Percentiles rank a stretch among this genome's conserved stretches.
Conservation (phyloP, 1,140 invertebrate species). For the Drosophila pallidifrons region DNA sequence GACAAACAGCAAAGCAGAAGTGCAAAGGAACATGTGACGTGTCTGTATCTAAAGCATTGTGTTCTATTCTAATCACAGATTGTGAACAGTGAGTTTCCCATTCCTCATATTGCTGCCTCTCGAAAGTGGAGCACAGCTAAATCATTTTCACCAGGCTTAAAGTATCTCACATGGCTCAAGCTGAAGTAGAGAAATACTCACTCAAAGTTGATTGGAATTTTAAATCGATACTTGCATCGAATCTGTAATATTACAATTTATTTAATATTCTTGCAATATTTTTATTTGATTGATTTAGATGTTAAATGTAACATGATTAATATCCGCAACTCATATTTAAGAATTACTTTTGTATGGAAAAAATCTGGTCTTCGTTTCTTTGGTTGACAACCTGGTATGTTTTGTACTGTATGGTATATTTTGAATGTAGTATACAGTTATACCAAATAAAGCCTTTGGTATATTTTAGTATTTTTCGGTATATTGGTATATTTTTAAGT, state of each 20-base stretch:
- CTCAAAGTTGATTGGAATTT: conserved; percentile 5
- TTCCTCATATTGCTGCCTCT: neutral
- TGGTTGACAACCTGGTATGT: too few species aligned
- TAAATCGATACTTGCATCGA: neutral
- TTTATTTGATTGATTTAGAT: too few species aligned
- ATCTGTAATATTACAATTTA: neutral
- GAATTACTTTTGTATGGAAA: too few species aligned
- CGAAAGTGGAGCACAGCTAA: conserved; percentile 56
- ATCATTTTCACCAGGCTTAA: conserved; percentile 8
- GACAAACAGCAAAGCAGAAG: conserved; percentile 48
- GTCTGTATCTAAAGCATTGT: conserved; percentile 51
- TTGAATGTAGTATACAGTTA: too few species aligned
- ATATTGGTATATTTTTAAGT: too few species aligned
- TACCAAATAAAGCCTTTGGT: too few species aligned
- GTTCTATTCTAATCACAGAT: conserved; percentile 62
- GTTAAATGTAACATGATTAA: too few species aligned
- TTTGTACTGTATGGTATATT: too few species aligned
- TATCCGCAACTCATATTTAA: too few species aligned
- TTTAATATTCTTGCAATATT: too few species aligned
- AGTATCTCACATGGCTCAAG: neutral
- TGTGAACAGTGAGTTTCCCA: conserved; percentile 2
- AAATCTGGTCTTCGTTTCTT: too few species aligned
- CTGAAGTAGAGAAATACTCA: neutral
- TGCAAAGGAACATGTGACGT: conserved; percentile 58
- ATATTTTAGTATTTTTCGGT: too few species aligned